A percentile compares a stretch with the other conserved stretches of the same genome.
phyloP scores from a whole-genome alignment of 2,888 invertebrate genomes.

The Lithosia quadra region DNA sequence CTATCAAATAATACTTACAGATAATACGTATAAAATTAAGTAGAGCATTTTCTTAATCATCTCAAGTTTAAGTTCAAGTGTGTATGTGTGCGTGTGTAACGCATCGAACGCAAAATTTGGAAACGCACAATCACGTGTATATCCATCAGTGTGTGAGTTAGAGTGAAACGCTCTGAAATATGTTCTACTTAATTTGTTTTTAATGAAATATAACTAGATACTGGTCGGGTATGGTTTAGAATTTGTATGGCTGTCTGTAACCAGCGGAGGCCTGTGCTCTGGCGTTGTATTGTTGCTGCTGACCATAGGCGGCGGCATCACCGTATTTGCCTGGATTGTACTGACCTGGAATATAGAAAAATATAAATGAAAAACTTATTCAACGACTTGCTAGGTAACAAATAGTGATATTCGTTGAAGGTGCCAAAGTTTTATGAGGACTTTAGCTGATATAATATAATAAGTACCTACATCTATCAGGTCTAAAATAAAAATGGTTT shows the following conservation, averaged over 20 bases:
- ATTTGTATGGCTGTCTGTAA: conserved; percentile 79
- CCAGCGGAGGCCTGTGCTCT: conserved; percentile 71
- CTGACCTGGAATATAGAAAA: conserved; percentile 70
- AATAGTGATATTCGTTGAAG: not conserved
- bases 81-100: conserved; percentile 3
- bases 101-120: conserved; percentile 28
- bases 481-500: too few relatives aligned
- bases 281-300: conserved; percentile 64
- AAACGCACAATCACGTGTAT: conserved; percentile 35
- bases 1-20: conserved; percentile 41
- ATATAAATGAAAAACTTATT: not conserved
- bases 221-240: conserved; percentile 58
- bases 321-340: conserved; percentile 82
- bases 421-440: too few relatives aligned
- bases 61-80: not conserved
- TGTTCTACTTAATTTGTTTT: conserved; percentile 46
- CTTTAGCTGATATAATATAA: too few relatives aligned
- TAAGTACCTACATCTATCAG: too few relatives aligned
- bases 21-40: conserved; percentile 29
- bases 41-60: conserved; percentile 33
- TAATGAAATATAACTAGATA: conserved; percentile 45
- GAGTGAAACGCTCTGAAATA: conserved; percentile 35
- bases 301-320: conserved; percentile 55
- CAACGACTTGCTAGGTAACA: not conserved
- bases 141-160: conserved; percentile 20